Conservation (phyloP, 2,888 invertebrate genomes). For the Pterobdella sp. region DNA sequence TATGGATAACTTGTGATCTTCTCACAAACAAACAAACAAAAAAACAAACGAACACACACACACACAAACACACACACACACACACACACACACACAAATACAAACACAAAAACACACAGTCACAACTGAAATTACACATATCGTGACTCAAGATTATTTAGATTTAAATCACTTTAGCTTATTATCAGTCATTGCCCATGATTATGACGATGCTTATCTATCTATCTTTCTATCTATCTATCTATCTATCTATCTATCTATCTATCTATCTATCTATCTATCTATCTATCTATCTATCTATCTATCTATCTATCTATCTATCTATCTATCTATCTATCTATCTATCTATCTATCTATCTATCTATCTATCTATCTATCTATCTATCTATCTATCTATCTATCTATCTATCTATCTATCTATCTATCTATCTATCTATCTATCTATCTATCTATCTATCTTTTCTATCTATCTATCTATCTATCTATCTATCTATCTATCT, state of each 20-base stretch:
- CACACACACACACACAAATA: neutral
- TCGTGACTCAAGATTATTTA: neutral
- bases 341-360: neutral
- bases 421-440: neutral
- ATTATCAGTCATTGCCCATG: too few species aligned
- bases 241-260: neutral
- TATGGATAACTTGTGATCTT: neutral
- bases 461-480: neutral
- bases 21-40: neutral
- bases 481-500: neutral
- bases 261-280: neutral
- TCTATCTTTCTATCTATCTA: neutral
- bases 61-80: conserved; percentile 11
- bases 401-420: neutral
- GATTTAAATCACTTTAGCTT: too few species aligned
- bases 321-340: neutral
- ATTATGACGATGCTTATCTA: neutral
- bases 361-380: neutral
- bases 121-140: neutral
- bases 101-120: neutral
- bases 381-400: neutral
- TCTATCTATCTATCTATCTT: neutral
- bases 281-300: neutral
- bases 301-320: neutral
- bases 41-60: neutral